Base-by-base conservation (phyloP, 2,797 vertebrate species). In the Alexandromys oeconomus region DNA sequence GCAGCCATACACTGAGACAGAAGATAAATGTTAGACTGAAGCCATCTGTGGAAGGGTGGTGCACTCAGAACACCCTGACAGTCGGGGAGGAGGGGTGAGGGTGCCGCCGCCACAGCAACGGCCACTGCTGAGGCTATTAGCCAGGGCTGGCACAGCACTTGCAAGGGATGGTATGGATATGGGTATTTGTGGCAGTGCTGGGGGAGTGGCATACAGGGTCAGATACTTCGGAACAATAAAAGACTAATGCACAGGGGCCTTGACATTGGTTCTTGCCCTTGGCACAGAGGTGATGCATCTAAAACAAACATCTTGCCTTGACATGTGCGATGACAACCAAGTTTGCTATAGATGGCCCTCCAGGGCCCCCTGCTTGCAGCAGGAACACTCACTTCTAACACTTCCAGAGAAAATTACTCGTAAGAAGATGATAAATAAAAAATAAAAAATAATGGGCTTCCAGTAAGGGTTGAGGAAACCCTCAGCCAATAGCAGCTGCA, bases 401-500 rank as follows among this genome's bases (percentile, higher is more conserved):
- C 69, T 80, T 25, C 37, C 3, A 59, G 54, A 97, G 86, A 87
- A 96, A 96, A 95, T 23, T 5, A 97, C 81, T 92, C 87, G 92
- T 11, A 48, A 84, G 81, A 89, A 96, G 95, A 97, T 74, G 96
- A 98, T 97, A 97, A 95, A 97, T 95, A 11, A 82, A 65, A 90
- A 89, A 85, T 63, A 73, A 82, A 96, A 95, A 96, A 93, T 27
- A 0, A 0, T 81, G 92, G 27, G 48, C 92, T 96, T 97, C 97
- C 97, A 96, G 63, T 31, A 82, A 34, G 96, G 98, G 96, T 96
- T 94, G 93, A 93, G 96, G 95, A 97, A 98, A 67, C 94, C 95
- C 96, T 97, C 21, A 12, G 97, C 98, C 98, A 98, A 98, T 96
- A 95, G 98, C 31, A 61, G 96, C 67, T 96, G 97, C 94, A 87